Evolutionary conservation across 2,797 vertebrate species (phyloP), one percentile per base, ranked within the genome.

Genomic region (Chelmon rostratus): DNA sequence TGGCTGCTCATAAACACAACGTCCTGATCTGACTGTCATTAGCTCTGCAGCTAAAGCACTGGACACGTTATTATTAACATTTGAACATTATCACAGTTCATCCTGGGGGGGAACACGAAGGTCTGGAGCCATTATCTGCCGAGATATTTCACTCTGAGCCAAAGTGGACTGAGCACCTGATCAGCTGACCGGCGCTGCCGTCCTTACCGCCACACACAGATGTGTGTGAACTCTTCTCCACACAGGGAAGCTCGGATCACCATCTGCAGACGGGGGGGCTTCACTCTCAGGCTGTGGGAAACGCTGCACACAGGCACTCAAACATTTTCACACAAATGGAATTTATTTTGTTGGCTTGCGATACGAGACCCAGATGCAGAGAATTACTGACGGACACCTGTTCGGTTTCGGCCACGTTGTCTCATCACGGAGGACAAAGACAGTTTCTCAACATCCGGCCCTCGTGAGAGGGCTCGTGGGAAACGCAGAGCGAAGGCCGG

Each of bases 311-410:
- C 40, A 35, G n/a, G 1, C 49, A 73, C 23, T 59, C 44, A 33
- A 69, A 72, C 73, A 76, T 35, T 35, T 46, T 28, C 1, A 21
- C 11, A 6, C 6, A 53, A 8, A 25, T 15, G 46, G 35, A 47
- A 71, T 68, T 73, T 50, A 76, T 68, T 71, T 79, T 37, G 53
- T 74, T 75, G 83, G 85, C 78, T 62, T 2, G 0, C 0, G 47
- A 33, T 18, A 15, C 8, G 4, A 80, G 16, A 19, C 1, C 19
- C 84, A 87, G 85, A 79, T 76, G 82, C 76, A 67, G 47, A 61
- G 76, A 69, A 18, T 85, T 65, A 69, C 49, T 35, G 72, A 40
- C 0, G 50, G 47, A 82, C 85, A 84, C 83, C 83, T 82, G 81
- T 3, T 73, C 6, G 0, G 62, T 40, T 42, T 59, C 3, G 9